Evolutionary conservation across 2,888 invertebrate species (phyloP).

Genomic region (Dioctria linearis): DNA sequence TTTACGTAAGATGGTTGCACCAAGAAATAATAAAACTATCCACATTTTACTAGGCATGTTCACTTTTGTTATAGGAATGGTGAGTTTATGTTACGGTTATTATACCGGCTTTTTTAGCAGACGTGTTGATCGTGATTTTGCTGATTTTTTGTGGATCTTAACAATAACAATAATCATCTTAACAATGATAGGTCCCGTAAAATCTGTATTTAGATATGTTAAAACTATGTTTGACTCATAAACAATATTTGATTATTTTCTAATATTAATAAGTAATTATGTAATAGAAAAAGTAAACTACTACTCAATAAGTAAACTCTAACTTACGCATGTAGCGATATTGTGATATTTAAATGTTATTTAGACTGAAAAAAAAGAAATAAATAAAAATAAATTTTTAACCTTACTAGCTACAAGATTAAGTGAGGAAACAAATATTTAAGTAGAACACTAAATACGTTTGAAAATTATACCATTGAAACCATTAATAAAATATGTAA

Average conservation of each 20-base stretch:
- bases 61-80: conserved; percentile 66
- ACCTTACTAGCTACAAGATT: too few relatives aligned
- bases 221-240: background rate
- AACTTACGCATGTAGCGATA: too few relatives aligned
- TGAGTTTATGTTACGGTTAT: conserved; percentile 68
- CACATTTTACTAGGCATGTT: conserved; percentile 66
- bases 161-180: conserved; percentile 65
- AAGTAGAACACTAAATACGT: too few relatives aligned
- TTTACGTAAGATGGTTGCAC: conserved; percentile 62
- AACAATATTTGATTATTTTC: too few relatives aligned
- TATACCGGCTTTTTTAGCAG: conserved; percentile 65
- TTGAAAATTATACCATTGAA: too few relatives aligned
- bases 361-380: too few relatives aligned
- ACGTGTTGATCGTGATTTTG: conserved; percentile 62
- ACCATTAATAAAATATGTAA: too few relatives aligned
- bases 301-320: too few relatives aligned
- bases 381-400: too few relatives aligned
- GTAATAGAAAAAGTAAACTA: too few relatives aligned
- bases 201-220: conserved; percentile 56
- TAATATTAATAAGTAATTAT: background rate
- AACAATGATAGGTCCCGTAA: conserved; percentile 64
- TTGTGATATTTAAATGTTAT: too few relatives aligned
- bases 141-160: conserved; percentile 61
- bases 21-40: conserved; percentile 66
- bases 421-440: too few relatives aligned